A percentile compares a stretch with the other conserved stretches of the same genome.
Evolutionary conservation across 2,888 invertebrate genomes (phyloP).

Genomic region (Heliconius charithonia): DNA sequence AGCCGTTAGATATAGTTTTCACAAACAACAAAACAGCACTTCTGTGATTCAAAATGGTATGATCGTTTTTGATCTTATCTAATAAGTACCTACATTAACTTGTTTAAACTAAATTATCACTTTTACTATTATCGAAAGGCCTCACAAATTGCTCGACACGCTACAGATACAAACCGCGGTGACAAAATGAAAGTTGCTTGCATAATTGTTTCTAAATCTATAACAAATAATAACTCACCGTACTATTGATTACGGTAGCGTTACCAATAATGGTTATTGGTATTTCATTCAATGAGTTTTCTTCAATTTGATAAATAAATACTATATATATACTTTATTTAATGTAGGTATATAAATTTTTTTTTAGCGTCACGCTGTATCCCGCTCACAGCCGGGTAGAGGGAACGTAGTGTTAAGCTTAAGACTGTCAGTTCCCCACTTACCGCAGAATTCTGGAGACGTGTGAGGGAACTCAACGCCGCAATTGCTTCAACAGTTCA

Average conservation of each 20-base stretch:
- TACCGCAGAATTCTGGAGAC: too few relatives aligned
- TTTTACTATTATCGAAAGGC: conserved; percentile 40
- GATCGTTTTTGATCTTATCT: neutral
- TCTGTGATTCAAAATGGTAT: neutral
- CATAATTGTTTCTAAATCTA: conserved; percentile 39
- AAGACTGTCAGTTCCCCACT: too few relatives aligned
- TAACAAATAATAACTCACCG: conserved; percentile 9
- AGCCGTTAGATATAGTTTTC: neutral
- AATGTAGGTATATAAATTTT: too few relatives aligned
- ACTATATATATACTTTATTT: neutral
- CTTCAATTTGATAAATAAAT: neutral
- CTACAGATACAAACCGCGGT: conserved; percentile 41
- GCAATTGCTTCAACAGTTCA: too few relatives aligned
- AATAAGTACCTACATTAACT: neutral
- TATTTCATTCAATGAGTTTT: neutral
- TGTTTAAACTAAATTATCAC: conserved; percentile 19
- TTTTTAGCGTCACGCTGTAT: too few relatives aligned
- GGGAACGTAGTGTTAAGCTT: too few relatives aligned
- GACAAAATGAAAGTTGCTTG: conserved; percentile 44
- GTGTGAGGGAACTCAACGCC: too few relatives aligned
- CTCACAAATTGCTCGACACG: conserved; percentile 44
- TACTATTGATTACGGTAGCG: conserved; percentile 20
- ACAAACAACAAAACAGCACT: neutral
- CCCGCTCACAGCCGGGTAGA: too few relatives aligned
- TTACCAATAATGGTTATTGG: too few relatives aligned